Conservation (phyloP, 1,140 invertebrate genomes). For the Drosophila takahashii region DNA sequence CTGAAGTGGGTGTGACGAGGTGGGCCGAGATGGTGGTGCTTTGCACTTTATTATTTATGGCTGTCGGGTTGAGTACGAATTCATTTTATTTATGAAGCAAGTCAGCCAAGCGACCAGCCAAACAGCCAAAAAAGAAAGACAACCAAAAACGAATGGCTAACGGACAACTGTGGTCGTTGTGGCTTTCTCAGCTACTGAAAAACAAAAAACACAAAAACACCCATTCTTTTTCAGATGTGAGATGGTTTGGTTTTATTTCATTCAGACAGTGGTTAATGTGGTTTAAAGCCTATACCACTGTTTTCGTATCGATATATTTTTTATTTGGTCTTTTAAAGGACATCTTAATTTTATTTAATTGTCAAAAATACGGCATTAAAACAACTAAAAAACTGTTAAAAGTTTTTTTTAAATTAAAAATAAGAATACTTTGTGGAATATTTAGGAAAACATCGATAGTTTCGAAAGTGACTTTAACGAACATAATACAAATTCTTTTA, state of each 20-base stretch:
- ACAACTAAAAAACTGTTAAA: too few species aligned
- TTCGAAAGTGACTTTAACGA: too few species aligned
- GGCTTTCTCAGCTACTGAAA: slow-evolving; percentile 41
- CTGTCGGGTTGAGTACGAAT: slow-evolving; percentile 78
- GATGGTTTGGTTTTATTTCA: not conserved
- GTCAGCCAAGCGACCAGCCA: slow-evolving; percentile 73
- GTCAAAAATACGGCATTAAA: too few species aligned
- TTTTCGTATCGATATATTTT: not conserved
- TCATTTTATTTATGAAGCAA: slow-evolving; percentile 81
- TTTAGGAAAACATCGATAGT: too few species aligned
- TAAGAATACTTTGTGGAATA: too few species aligned
- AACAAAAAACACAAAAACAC: slow-evolving; percentile 25
- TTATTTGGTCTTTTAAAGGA: not conserved
- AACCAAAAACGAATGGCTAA: slow-evolving; percentile 48
- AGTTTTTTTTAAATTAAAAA: not conserved
- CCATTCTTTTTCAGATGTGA: not conserved
- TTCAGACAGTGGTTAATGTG: slow-evolving; percentile 8
- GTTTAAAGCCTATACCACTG: not conserved
- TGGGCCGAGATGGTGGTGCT: slow-evolving; percentile 32
- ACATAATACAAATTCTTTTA: too few species aligned
- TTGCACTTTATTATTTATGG: slow-evolving; percentile 80
- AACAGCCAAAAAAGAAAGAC: slow-evolving; percentile 54
- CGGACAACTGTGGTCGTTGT: slow-evolving; percentile 49
- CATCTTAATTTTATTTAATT: too few species aligned
- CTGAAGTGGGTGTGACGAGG: slow-evolving; percentile 28